These are phyloP conservation scores for Calidris pygmaea DNA, from an alignment of 2,113 vertebrate genomes.

Conservation along the genomic window DNA sequence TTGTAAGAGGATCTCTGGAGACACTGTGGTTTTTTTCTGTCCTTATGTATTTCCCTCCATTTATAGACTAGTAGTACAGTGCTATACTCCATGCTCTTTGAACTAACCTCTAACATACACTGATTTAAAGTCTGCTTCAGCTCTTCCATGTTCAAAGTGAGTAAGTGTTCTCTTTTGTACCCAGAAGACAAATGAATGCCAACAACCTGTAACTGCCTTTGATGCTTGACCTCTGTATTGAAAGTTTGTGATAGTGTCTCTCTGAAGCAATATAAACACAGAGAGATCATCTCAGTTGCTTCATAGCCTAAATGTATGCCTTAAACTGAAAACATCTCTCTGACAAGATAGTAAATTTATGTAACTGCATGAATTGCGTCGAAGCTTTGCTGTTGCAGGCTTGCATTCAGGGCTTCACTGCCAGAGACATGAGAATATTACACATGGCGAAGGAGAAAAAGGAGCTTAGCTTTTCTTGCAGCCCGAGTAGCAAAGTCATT, in stretches of 20 bases:
- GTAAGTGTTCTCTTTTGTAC: slow-evolving; percentile 35
- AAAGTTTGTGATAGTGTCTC: slow-evolving; percentile 17
- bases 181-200: slow-evolving; percentile 41
- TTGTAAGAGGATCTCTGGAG: neutral
- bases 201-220: slow-evolving; percentile 41
- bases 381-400: neutral
- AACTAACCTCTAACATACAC: neutral
- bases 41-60: neutral
- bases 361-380: neutral
- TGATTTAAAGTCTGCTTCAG: slow-evolving; percentile 51
- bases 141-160: slow-evolving; percentile 29
- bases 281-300: neutral
- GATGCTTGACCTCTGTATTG: slow-evolving; percentile 43
- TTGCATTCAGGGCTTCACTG: neutral
- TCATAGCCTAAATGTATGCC: slow-evolving; percentile 25
- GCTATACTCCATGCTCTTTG: slow-evolving; percentile 1
- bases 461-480: neutral
- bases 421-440: neutral
- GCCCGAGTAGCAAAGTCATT: neutral
- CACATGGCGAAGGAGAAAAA: neutral
- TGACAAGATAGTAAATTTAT: slow-evolving; percentile 30
- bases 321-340: slow-evolving; percentile 33
- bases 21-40: neutral
- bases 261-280: slow-evolving; percentile 5
- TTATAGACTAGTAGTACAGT: neutral